A percentile compares a stretch with the other conserved stretches of the same genome.
These are phyloP conservation scores for Tragulus kanchil DNA, from an alignment of 2,113 vertebrate genomes.

Conservation along the genomic window DNA sequence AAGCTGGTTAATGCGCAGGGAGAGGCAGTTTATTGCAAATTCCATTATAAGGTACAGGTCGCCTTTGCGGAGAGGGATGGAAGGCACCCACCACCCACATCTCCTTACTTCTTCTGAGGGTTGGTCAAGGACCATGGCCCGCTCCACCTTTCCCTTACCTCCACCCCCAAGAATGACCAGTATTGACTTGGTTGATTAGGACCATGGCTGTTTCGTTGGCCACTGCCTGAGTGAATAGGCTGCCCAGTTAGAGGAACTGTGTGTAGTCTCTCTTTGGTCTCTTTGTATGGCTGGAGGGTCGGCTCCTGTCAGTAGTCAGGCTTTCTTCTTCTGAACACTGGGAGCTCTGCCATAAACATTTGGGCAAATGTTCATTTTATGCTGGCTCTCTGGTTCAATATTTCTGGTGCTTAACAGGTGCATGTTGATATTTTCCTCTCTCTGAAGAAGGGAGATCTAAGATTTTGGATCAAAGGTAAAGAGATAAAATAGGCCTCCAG, in stretches of 20 bases:
- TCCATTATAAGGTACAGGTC: constrained; percentile 94
- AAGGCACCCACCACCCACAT: neutral
- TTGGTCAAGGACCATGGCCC: neutral
- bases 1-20: constrained; percentile 92
- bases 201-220: neutral
- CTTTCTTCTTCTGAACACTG: neutral
- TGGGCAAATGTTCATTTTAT: neutral
- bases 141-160: neutral
- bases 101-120: neutral
- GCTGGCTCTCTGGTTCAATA: neutral
- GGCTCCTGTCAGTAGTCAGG: neutral
- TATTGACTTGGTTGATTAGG: neutral
- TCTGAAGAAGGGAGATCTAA: neutral
- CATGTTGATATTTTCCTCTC: neutral
- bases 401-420: neutral
- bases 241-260: neutral
- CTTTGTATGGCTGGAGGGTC: neutral
- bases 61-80: neutral
- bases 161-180: neutral
- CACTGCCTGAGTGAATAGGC: rapidly evolving
- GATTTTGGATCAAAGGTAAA: neutral
- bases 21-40: constrained; percentile 95
- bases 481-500: neutral
- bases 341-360: neutral
- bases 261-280: neutral